Percentiles rank a stretch among this genome's conserved stretches.
phyloP scores from a whole-genome alignment of 2,797 vertebrate species.

The Luscinia megarhynchos region DNA sequence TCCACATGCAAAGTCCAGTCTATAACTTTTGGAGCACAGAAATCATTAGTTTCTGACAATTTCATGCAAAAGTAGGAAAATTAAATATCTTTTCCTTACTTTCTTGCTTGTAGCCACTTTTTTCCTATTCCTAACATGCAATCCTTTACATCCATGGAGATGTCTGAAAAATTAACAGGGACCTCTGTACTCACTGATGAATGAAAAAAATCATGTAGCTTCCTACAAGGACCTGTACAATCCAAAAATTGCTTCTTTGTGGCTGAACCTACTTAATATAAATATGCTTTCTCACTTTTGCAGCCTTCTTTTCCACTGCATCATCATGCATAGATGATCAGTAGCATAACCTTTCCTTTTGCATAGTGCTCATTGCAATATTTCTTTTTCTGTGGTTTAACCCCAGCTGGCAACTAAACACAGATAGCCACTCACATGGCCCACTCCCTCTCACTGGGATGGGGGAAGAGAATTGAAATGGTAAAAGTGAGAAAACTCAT shows the following conservation, averaged over 20 bases:
- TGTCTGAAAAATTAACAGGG: neutral
- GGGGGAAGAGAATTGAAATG: neutral
- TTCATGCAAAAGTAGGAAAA: neutral
- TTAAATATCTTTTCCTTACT: neutral
- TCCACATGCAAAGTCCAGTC: neutral
- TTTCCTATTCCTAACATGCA: neutral
- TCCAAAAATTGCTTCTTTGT: neutral
- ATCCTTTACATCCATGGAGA: neutral
- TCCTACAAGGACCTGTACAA: neutral
- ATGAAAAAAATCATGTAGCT: neutral
- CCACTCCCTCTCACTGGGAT: neutral
- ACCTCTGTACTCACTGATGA: neutral
- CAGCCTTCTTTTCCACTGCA: neutral
- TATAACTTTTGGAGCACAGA: neutral
- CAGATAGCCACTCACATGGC: neutral
- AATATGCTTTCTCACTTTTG: neutral
- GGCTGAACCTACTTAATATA: neutral
- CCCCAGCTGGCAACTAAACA: neutral
- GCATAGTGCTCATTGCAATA: neutral
- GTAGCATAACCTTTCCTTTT: neutral
- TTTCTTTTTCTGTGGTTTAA: accelerated
- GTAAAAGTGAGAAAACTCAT: neutral
- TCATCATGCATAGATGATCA: neutral
- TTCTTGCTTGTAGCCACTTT: neutral
- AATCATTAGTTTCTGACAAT: neutral